Evolutionary conservation across 2,113 vertebrate genomes (phyloP).

Genomic region (Pipa parva): DNA sequence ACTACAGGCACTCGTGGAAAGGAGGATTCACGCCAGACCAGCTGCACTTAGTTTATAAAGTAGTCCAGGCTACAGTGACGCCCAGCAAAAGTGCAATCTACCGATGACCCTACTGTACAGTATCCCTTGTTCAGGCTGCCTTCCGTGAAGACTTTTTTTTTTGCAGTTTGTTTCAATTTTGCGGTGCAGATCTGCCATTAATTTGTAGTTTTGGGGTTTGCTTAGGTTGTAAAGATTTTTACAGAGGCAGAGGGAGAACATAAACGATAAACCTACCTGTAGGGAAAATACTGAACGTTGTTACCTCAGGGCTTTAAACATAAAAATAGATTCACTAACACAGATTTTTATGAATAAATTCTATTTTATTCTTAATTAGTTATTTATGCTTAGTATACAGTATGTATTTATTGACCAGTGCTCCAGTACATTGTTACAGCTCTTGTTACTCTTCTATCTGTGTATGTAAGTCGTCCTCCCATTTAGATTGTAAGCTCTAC

Average conservation of each 20-base stretch:
- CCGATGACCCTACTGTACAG: not conserved
- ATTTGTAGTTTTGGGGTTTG: slow-evolving; percentile 62
- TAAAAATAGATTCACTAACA: too few relatives aligned
- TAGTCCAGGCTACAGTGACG: slow-evolving; percentile 57
- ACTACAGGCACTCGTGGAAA: slow-evolving; percentile 48
- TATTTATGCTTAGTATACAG: too few relatives aligned
- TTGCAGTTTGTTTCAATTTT: slow-evolving; percentile 55
- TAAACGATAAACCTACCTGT: not conserved
- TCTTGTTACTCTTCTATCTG: too few relatives aligned
- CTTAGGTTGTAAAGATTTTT: slow-evolving; percentile 63
- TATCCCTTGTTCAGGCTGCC: slow-evolving; percentile 41
- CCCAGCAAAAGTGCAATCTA: slow-evolving; percentile 59
- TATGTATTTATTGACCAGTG: too few relatives aligned
- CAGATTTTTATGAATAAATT: too few relatives aligned
- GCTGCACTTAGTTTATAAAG: slow-evolving; percentile 70
- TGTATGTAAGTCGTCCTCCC: too few relatives aligned
- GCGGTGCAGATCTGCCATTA: slow-evolving; percentile 59
- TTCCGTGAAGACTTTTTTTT: slow-evolving; percentile 56
- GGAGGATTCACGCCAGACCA: slow-evolving; percentile 72
- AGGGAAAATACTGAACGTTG: slow-evolving; percentile 48
- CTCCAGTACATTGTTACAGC: too few relatives aligned
- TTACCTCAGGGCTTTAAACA: too few relatives aligned
- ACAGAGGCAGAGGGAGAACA: slow-evolving; percentile 1
- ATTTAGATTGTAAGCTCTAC: too few relatives aligned
- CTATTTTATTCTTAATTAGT: too few relatives aligned